Base-by-base conservation (phyloP, 2,888 invertebrate genomes). In the Fragum fragum region DNA sequence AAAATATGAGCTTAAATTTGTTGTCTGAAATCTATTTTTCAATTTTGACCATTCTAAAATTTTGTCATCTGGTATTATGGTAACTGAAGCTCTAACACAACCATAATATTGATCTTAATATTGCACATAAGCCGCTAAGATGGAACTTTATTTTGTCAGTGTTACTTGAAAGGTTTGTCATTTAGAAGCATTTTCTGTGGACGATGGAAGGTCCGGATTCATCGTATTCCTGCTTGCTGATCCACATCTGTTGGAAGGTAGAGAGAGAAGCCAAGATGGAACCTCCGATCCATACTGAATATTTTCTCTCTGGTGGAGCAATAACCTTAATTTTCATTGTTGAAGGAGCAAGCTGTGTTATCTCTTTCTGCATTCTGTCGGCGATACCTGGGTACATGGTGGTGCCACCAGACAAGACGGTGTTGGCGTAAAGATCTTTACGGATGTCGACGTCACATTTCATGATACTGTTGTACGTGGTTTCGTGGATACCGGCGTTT, bases 371-470 rank as follows among this genome's bases (percentile, higher is more conserved):
- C 98, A 63, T 63, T 63, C 63, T 63, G 63, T 63, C 63, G 9
- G 63, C 63, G n/a, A 63, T 63, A 5, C 63, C 97, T 87, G 98
- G 98, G 95, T 97, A 98, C 98, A 98, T 98, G 95, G 98, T 98
- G 96, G 98, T 97, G 93, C 98, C 98, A 88, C 97, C 98, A 87
- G 97, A 97, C 92, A 98, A 96, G 95, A 97, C 97, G 90, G 63
- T 63, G 63, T 63, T 63, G 9, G 63, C 63, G 63, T 63, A 63
- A 1, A 63, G 63, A 63, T 63, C 63, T n/a, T 63, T 63, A 63
- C 63, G 63, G 63, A 63, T 63, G 63, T 63, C 63, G 16, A 63
- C 63, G 36, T 63, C 63, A 36, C 63, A 63, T 28, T 63, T 63
- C 63, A 63, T 63, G n/a, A 63, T 63, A 36, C 63, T 63, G 63